phyloP scores from a whole-genome alignment of 2,888 invertebrate species.

The Cheilosia impressa region DNA sequence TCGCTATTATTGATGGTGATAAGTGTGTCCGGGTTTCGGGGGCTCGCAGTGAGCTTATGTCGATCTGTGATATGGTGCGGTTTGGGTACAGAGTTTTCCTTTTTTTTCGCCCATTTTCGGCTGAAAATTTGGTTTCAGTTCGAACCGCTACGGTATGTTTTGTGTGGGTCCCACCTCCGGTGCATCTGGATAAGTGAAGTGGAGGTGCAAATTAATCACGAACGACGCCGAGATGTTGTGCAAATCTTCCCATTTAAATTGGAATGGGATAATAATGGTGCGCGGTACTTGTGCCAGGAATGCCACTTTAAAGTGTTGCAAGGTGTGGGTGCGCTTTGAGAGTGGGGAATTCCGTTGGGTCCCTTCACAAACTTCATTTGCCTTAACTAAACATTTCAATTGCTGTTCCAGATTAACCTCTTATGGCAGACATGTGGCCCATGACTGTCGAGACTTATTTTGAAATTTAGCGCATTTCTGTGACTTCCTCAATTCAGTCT shows the following conservation, averaged over 20 bases:
- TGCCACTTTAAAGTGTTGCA: neutral
- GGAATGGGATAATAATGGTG: constrained; percentile 24
- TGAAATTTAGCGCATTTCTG: too few species aligned
- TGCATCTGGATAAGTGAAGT: constrained; percentile 43
- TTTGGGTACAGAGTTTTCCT: constrained; percentile 1
- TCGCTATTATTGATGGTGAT: constrained; percentile 76
- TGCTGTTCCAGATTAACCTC: too few species aligned
- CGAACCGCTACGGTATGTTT: constrained; percentile 7
- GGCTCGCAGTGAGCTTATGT: constrained; percentile 48
- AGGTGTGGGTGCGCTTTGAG: neutral
- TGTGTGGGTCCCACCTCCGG: neutral
- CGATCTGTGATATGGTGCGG: constrained; percentile 48
- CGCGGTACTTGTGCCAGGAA: neutral
- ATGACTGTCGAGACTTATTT: too few species aligned
- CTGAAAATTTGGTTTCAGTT: neutral
- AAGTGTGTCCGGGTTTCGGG: constrained; percentile 53
- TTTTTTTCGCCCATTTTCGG: constrained; percentile 21
- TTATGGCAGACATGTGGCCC: too few species aligned
- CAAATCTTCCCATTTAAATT: constrained; percentile 61
- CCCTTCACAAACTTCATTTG: too few species aligned
- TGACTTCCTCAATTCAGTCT: too few species aligned
- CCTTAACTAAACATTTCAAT: too few species aligned
- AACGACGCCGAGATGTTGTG: constrained; percentile 39
- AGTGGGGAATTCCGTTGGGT: too few species aligned
- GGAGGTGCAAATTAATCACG: constrained; percentile 72